phyloP scores from a whole-genome alignment of 2,113 vertebrate genomes.

The Psophia crepitans region DNA sequence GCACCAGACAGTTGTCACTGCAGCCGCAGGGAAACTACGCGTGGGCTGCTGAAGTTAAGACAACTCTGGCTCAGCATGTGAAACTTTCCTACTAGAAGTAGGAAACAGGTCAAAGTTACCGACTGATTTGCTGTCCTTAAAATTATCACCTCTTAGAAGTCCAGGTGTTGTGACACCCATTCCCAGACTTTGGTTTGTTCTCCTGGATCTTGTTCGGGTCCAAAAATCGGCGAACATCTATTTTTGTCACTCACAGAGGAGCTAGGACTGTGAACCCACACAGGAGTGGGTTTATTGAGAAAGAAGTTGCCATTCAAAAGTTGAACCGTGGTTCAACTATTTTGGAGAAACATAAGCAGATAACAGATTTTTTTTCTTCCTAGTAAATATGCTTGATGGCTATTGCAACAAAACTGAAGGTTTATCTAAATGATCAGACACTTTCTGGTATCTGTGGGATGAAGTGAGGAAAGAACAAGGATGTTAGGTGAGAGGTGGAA shows the following conservation, averaged over 20 bases:
- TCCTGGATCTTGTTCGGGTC: not conserved
- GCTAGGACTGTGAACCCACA: slow-evolving; percentile 35
- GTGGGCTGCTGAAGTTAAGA: not conserved
- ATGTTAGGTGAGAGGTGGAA: not conserved
- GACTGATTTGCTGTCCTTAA: not conserved
- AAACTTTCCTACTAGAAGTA: not conserved
- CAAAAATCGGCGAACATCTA: not conserved
- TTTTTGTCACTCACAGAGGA: slow-evolving; percentile 44
- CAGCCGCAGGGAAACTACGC: not conserved
- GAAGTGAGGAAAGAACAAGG: slow-evolving; percentile 23
- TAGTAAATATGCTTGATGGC: not conserved
- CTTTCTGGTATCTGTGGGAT: not conserved
- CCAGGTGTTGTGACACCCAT: not conserved
- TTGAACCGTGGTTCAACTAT: slow-evolving; percentile 50
- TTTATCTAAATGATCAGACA: not conserved
- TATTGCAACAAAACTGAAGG: not conserved
- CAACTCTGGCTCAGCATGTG: not conserved
- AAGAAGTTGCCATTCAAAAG: slow-evolving; percentile 63
- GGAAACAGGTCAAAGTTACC: not conserved
- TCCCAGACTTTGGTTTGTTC: not conserved
- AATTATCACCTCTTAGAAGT: not conserved
- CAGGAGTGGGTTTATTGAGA: slow-evolving; percentile 66
- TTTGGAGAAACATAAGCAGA: slow-evolving; percentile 25
- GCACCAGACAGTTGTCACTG: not conserved
- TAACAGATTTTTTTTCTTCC: not conserved